These are phyloP conservation scores for Xenentodon cancila DNA, from an alignment of 2,797 vertebrate genomes.

Conservation along the genomic window DNA sequence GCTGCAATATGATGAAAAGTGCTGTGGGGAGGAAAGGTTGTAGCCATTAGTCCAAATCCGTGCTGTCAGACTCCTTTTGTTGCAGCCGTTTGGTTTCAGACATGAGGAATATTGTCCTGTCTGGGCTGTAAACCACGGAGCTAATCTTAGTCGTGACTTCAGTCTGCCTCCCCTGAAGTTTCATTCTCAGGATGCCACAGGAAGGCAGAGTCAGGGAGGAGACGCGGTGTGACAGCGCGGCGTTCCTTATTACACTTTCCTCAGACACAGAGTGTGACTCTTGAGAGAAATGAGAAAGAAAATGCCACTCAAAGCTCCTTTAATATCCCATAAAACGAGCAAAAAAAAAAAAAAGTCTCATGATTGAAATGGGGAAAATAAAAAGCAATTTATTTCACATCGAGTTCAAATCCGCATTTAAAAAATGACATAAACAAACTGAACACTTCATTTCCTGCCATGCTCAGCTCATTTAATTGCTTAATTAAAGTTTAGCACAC, in stretches of 20 bases:
- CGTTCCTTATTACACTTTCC: constrained; percentile 24
- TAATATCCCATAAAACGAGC: background rate
- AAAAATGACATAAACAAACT: background rate
- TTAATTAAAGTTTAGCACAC: constrained; percentile 50
- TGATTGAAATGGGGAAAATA: too few relatives aligned
- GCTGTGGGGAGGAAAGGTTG: constrained; percentile 13
- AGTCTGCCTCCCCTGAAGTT: constrained; percentile 53
- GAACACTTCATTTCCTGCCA: constrained; percentile 45
- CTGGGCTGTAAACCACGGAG: constrained; percentile 39
- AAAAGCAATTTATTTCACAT: background rate
- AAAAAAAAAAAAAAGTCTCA: background rate
- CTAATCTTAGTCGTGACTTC: constrained; percentile 77
- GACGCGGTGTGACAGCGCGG: constrained; percentile 5
- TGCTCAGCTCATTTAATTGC: constrained; percentile 11
- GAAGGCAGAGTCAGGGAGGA: constrained; percentile 60
- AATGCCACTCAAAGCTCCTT: constrained; percentile 25
- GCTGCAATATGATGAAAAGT: background rate
- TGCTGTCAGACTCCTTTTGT: constrained; percentile 8
- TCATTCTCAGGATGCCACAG: constrained; percentile 73
- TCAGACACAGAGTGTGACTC: constrained; percentile 3
- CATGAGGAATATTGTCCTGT: constrained; percentile 37
- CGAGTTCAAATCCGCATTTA: background rate
- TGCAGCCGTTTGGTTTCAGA: constrained; percentile 34
- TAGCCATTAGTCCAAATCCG: constrained; percentile 13
- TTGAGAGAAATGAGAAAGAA: constrained; percentile 1